Percentiles rank a stretch among this genome's conserved stretches.
phyloP scores from a whole-genome alignment of 2,113 vertebrate species.

The Silurus meridionalis region DNA sequence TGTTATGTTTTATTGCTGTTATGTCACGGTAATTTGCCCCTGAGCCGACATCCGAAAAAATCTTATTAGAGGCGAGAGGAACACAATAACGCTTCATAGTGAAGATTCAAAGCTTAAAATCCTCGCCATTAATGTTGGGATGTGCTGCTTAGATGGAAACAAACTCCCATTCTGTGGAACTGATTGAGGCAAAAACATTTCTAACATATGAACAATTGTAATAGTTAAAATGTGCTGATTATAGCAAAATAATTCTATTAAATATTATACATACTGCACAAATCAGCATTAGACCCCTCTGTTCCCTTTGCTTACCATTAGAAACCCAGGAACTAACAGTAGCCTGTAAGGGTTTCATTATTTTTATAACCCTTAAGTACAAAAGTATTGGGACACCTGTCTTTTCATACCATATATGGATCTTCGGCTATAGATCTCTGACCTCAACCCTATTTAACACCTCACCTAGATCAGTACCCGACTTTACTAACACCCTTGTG shows the following conservation, averaged over 20 bases:
- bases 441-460: no score
- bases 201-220: background rate
- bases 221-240: background rate
- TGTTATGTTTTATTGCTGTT: conserved; percentile 31
- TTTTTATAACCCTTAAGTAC: no score
- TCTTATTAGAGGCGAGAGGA: background rate
- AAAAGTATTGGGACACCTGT: no score
- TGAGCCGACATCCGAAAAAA: conserved; percentile 28
- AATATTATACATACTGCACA: background rate
- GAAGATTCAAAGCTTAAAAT: conserved; percentile 19
- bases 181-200: background rate
- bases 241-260: background rate
- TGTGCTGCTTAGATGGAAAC: background rate
- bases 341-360: no score
- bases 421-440: no score
- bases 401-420: no score
- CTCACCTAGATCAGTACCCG: no score
- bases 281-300: no score
- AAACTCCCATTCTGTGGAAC: background rate
- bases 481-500: no score
- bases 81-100: background rate
- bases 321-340: no score
- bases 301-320: no score
- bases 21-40: conserved; percentile 27
- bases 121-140: background rate